phyloP scores from a whole-genome alignment of 2,797 vertebrate species.

The Leptatherina wallacei region DNA sequence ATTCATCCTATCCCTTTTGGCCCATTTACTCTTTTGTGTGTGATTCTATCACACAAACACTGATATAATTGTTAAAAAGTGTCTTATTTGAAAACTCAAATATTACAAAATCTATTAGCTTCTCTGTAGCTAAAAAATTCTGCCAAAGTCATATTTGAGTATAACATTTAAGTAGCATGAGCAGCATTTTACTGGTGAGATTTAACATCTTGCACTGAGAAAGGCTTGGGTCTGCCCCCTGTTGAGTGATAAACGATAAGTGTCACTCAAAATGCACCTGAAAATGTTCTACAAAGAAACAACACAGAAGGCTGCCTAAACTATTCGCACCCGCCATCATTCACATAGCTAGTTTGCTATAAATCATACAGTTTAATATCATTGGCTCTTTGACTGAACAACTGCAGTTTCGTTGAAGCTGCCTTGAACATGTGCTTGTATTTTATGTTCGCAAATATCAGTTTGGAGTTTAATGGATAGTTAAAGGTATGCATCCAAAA shows the following conservation, averaged over 20 bases:
- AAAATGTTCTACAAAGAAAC: conserved; percentile 5
- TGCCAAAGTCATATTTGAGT: neutral
- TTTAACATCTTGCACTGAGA: neutral
- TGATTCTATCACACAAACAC: neutral
- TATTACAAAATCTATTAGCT: neutral
- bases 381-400: conserved; percentile 3
- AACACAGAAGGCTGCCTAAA: conserved; percentile 8
- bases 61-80: neutral
- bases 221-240: neutral
- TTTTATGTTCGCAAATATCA: neutral
- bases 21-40: too few relatives aligned
- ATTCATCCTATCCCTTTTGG: neutral
- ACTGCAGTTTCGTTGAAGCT: neutral
- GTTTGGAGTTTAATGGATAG: neutral
- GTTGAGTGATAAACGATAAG: neutral
- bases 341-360: conserved; percentile 4
- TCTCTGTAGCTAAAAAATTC: neutral
- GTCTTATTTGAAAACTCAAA: neutral
- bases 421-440: neutral
- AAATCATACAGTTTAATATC: conserved; percentile 23
- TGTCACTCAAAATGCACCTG: conserved; percentile 6
- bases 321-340: neutral
- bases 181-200: neutral
- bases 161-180: neutral
- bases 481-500: neutral